Conservation (phyloP, 2,113 vertebrate genomes). For the Muntiacus reevesi region DNA sequence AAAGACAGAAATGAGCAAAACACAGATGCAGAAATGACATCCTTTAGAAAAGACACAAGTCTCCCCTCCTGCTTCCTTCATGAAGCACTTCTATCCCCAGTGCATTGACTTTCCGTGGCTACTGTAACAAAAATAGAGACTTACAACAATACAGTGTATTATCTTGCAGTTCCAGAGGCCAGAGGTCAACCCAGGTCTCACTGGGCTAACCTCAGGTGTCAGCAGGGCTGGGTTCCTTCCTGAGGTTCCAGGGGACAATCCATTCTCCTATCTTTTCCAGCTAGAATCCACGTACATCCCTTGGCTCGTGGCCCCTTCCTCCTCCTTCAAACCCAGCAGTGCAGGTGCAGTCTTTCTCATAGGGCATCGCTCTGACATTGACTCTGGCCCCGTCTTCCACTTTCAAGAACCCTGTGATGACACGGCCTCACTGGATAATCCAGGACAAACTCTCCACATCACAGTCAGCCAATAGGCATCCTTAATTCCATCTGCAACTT, state of each 20-base stretch:
- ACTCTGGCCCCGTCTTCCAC: neutral
- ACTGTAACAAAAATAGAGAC: neutral
- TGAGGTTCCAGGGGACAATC: neutral
- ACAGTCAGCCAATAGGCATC: no score
- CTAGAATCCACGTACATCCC: rapidly evolving
- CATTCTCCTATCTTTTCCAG: rapidly evolving
- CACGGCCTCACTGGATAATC: neutral
- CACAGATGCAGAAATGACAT: neutral
- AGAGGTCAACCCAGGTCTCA: rapidly evolving
- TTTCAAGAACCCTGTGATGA: neutral
- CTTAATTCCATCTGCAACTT: neutral
- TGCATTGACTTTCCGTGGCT: rapidly evolving
- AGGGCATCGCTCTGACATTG: rapidly evolving
- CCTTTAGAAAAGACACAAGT: neutral
- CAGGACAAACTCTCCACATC: neutral
- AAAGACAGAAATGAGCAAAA: neutral
- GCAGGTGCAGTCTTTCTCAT: rapidly evolving
- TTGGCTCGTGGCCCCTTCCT: neutral
- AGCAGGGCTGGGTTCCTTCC: neutral
- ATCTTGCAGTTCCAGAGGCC: neutral
- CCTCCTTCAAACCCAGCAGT: neutral
- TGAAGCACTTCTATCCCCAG: rapidly evolving
- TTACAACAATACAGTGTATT: rapidly evolving
- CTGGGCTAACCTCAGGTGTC: rapidly evolving
- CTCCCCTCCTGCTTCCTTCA: neutral